phyloP scores from a whole-genome alignment of 2,888 invertebrate genomes.

The Chloroclystis v-ata region DNA sequence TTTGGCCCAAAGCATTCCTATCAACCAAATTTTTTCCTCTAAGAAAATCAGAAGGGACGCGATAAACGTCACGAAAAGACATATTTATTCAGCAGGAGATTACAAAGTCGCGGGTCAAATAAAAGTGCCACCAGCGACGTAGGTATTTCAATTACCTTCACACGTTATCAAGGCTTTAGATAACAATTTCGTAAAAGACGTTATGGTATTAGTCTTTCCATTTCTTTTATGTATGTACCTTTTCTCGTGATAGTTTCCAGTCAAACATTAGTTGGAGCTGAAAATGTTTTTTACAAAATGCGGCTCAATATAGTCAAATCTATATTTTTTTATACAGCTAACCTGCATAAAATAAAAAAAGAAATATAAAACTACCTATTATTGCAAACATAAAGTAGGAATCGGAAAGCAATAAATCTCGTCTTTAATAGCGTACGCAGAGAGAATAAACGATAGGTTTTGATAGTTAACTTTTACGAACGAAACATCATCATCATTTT shows the following conservation, averaged over 20 bases:
- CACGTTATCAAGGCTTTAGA: conserved; percentile 15
- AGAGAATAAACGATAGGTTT: conserved; percentile 12
- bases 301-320: no score
- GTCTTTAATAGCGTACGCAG: conserved; percentile 15
- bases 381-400: conserved; percentile 20
- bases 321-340: no score
- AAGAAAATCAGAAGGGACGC: conserved; percentile 18
- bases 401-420: conserved; percentile 28
- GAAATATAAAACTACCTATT: conserved; percentile 17
- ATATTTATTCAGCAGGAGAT: conserved; percentile 22
- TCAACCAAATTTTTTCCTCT: conserved; percentile 14
- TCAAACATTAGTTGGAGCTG: no score
- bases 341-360: conserved; percentile 13
- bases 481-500: no score
- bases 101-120: conserved; percentile 23
- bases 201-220: no score
- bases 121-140: conserved; percentile 30
- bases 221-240: no score
- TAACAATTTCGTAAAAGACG: not conserved
- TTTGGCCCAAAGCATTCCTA: conserved; percentile 9
- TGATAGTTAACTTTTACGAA: not conserved
- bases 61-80: conserved; percentile 18
- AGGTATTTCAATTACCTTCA: conserved; percentile 36
- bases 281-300: no score
- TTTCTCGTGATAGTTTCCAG: no score